phyloP scores from a whole-genome alignment of 2,113 vertebrate species.

The Microtus oregoni region DNA sequence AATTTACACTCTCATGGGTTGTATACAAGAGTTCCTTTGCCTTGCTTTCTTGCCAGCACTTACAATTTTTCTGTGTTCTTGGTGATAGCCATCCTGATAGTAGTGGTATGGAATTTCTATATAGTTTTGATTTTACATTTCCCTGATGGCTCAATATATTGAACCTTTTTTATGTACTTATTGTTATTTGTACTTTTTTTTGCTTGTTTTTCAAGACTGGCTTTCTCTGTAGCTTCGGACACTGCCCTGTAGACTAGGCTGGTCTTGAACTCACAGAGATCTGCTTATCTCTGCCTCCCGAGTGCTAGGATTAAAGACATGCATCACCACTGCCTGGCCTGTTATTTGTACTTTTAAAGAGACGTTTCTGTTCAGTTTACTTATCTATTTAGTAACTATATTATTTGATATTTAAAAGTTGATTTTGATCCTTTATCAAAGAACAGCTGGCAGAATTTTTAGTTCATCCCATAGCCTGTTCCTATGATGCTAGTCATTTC shows the following conservation, averaged over 20 bases:
- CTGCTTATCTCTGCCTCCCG: too few species aligned
- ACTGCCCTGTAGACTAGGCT: too few species aligned
- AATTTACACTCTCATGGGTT: not conserved
- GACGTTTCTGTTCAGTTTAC: not conserved
- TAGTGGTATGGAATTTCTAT: too few species aligned
- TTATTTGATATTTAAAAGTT: not conserved
- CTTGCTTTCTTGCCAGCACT: not conserved
- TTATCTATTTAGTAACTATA: not conserved
- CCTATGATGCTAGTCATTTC: not conserved
- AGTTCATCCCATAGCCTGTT: not conserved
- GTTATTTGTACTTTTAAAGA: not conserved
- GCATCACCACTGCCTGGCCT: too few species aligned
- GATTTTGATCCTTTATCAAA: not conserved
- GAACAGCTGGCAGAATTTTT: not conserved
- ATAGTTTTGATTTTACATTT: not conserved
- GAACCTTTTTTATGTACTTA: not conserved
- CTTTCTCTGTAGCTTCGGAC: too few species aligned
- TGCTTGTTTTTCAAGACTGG: too few species aligned
- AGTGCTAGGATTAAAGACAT: too few species aligned
- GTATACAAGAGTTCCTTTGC: not conserved
- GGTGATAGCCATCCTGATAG: not conserved
- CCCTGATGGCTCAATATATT: not conserved
- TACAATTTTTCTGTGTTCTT: not conserved
- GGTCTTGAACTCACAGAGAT: too few species aligned
- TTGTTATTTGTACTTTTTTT: not conserved